A percentile compares a stretch with the other conserved stretches of the same genome.
These are phyloP conservation scores for Anomalospiza imberbis DNA, from an alignment of 2,797 vertebrate species.

Conservation along the genomic window DNA sequence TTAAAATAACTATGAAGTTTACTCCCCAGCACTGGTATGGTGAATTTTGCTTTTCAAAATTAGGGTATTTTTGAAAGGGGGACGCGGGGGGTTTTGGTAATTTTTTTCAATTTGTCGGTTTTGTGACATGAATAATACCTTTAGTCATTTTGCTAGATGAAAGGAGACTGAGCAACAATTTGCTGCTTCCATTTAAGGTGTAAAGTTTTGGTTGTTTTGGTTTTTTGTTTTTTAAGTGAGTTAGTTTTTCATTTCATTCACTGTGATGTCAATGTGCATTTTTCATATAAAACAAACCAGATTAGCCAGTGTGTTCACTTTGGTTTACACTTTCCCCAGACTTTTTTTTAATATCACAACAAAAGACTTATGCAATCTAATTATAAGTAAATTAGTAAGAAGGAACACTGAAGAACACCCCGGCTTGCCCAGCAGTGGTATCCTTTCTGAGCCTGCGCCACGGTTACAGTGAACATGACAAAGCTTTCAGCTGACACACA, in stretches of 20 bases:
- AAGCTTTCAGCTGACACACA: slow-evolving; percentile 33
- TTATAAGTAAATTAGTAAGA: background rate
- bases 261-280: slow-evolving; percentile 34
- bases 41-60: slow-evolving; percentile 37
- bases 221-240: background rate
- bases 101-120: slow-evolving; percentile 24
- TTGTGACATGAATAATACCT: background rate
- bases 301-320: slow-evolving; percentile 30
- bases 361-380: background rate
- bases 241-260: background rate
- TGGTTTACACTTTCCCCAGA: background rate
- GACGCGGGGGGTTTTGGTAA: slow-evolving; percentile 44
- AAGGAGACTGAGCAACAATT: slow-evolving; percentile 1
- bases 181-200: background rate
- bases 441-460: background rate
- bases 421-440: background rate
- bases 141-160: slow-evolving; percentile 11
- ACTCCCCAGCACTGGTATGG: slow-evolving; percentile 64
- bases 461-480: slow-evolving; percentile 7
- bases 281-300: slow-evolving; percentile 49
- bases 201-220: background rate
- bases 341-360: background rate
- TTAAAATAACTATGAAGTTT: slow-evolving; percentile 64
- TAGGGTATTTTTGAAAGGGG: slow-evolving; percentile 17
- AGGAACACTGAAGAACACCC: background rate